Percentiles rank a stretch among this genome's conserved stretches.
Evolutionary conservation across 2,797 vertebrate species (phyloP).

Genomic region (Martes flavigula): DNA sequence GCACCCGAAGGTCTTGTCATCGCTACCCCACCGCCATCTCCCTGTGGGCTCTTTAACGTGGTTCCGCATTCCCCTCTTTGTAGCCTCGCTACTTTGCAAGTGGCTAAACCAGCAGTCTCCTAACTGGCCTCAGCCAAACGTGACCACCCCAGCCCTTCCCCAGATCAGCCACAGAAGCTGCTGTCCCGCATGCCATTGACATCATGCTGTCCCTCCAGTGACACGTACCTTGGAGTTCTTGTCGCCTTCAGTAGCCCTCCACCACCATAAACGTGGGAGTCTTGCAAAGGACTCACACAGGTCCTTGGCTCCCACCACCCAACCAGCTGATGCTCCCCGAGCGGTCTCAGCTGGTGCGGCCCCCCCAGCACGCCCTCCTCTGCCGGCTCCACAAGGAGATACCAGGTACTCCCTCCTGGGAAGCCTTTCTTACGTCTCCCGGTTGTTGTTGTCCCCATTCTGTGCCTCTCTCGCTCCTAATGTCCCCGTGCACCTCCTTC

Average conservation of each 20-base stretch:
- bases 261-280: not conserved
- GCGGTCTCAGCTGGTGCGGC: no score
- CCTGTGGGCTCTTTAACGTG: not conserved
- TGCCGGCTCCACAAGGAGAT: not conserved
- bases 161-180: rapidly evolving
- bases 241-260: not conserved
- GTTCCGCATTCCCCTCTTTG: not conserved
- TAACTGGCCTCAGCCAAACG: not conserved
- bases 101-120: not conserved
- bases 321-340: no score
- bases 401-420: not conserved
- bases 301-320: not conserved
- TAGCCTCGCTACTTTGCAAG: not conserved
- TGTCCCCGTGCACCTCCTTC: no score
- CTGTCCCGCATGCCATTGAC: rapidly evolving
- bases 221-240: not conserved
- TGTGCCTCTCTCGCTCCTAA: no score
- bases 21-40: not conserved
- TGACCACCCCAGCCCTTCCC: not conserved
- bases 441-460: not conserved
- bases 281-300: not conserved
- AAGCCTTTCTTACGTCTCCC: not conserved
- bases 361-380: not conserved
- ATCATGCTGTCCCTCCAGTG: rapidly evolving
- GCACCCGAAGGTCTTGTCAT: not conserved